Evolutionary conservation across 2,888 invertebrate genomes (phyloP).

Genomic region (Ctenicera cuprea): DNA sequence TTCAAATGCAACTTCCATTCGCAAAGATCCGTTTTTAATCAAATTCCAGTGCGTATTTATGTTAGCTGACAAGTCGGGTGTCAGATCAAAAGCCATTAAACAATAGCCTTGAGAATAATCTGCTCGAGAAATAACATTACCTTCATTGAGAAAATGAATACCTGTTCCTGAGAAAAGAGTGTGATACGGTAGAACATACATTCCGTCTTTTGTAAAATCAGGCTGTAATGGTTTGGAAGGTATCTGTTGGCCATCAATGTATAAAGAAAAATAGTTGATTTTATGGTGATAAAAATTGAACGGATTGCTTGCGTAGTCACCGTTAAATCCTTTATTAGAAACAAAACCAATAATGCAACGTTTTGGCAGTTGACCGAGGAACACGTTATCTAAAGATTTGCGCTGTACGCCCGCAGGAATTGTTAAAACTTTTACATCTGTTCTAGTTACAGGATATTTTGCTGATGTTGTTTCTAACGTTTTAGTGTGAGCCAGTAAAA

Average conservation of each 20-base stretch:
- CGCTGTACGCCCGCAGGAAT: no score
- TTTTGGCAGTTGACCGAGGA: conserved; percentile 14
- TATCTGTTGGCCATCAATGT: conserved; percentile 31
- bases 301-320: conserved; percentile 15
- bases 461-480: conserved; percentile 16
- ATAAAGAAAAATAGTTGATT: conserved; percentile 27
- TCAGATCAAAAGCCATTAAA: no score
- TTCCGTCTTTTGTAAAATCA: no score
- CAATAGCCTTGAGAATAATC: conserved; percentile 28
- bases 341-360: no score
- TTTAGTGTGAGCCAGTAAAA: conserved; percentile 27
- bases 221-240: conserved; percentile 33
- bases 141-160: no score
- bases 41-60: no score
- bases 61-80: conserved; percentile 31
- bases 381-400: conserved; percentile 33
- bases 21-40: no score
- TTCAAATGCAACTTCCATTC: not conserved
- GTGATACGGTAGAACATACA: no score
- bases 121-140: conserved; percentile 10
- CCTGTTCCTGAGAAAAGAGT: no score
- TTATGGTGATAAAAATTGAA: conserved; percentile 22
- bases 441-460: no score
- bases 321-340: no score
- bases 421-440: no score